Base-by-base conservation (phyloP, 2,888 invertebrate genomes). In the Synanthedon vespiformis region DNA sequence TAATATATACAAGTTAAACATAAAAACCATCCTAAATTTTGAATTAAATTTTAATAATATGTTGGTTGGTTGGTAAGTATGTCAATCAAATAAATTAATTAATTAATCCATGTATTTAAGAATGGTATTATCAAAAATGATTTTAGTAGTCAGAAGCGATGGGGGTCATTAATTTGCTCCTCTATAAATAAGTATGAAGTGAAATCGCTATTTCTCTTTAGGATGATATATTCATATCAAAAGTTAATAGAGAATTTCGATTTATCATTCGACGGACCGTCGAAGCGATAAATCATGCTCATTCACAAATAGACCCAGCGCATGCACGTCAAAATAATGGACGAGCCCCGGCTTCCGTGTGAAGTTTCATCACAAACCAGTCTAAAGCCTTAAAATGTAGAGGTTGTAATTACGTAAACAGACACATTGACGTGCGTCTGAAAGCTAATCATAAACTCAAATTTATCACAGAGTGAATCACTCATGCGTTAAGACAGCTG, bases 371-470 rank as follows among this genome's bases (percentile, higher is more conserved):
- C 72, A 71, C 76, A 74, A 75, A 77, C 75, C 68, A 56, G 65
- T 70, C 71, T 72, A 72, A 80, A 79, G 74, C 70, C 77, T 74
- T 74, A 71, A 70, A 73, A 76, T 72, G 73, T 72, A 75, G 72
- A 76, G 70, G 65, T 69, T 66, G 76, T 82, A 83, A 85, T 85
- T 83, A 84, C 81, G 78, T 79, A 82, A 82, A 83, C 82, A 80
- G 83, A 84, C 84, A 79, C 75, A 82, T 83, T 82, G 86, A 85
- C 82, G 75, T 74, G 74, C 68, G 80, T 79, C 80, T 84, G 84
- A 85, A 84, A 86, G 85, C 84, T 86, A 86, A 87, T 87, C 86
- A 87, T 84, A 84, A 86, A 84, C 85, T 84, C 77, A 79, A 85
- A 86, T 87, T 87, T 86, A 87, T 87, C 85, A 83, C 77, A 75